These are phyloP conservation scores for Cecidostiba fungosa DNA, from an alignment of 2,888 invertebrate genomes.

Conservation along the genomic window DNA sequence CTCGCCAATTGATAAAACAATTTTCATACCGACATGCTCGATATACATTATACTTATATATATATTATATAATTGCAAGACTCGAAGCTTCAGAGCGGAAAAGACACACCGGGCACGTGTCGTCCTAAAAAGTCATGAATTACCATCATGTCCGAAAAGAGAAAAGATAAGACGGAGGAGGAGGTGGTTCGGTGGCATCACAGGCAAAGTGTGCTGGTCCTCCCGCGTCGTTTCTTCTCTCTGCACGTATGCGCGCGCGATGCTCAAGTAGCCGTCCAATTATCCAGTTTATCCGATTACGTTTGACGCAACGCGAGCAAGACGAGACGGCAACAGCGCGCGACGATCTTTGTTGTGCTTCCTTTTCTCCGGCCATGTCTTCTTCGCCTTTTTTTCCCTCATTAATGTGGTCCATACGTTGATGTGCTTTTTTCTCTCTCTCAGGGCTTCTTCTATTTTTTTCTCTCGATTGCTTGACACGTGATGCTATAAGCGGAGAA, in stretches of 20 bases:
- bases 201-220: not conserved
- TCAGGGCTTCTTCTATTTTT: too few species aligned
- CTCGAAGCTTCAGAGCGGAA: not conserved
- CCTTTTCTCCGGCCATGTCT: not conserved
- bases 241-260: not conserved
- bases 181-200: constrained; percentile 2
- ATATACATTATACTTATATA: not conserved
- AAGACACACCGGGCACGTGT: not conserved
- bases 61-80: not conserved
- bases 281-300: constrained; percentile 64
- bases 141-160: not conserved
- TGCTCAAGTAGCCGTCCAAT: constrained; percentile 60
- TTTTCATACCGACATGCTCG: constrained; percentile 1
- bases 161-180: not conserved
- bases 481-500: not conserved
- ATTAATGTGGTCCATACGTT: not conserved
- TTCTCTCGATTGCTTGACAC: not conserved
- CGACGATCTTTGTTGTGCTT: constrained; percentile 1
- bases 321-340: not conserved
- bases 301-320: constrained; percentile 41
- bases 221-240: not conserved
- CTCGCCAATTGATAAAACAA: constrained; percentile 17
- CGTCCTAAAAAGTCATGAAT: not conserved
- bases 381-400: not conserved
- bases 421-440: not conserved